Base-by-base conservation (phyloP, 2,888 invertebrate species). In the Aphodius granarius region DNA sequence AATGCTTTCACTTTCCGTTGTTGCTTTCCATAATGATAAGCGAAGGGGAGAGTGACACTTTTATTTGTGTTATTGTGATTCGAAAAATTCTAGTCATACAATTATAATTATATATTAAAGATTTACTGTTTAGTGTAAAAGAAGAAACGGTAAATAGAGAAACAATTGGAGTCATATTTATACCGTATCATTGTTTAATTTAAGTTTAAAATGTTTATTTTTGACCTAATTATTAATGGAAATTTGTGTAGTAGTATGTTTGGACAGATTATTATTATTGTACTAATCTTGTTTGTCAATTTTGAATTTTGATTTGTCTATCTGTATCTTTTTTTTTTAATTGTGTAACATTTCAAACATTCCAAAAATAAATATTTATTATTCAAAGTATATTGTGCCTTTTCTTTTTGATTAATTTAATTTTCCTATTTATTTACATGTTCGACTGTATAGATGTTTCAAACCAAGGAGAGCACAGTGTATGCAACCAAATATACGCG, bases 351-450 rank as follows among this genome's bases (percentile, higher is more conserved):
- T 68, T 75, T 85, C 85, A 85, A 86, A 86, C 86, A 87, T 87
- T 87, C 86, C 86, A 86, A 83, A 85, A 85, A 84, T 85, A 85
- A 84, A 85, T 82, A 83, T 84, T 85, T 85, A 84, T 85, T 85
- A 84, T 82, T 81, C 79, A 81, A 78, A 75, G 16, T 16, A 43
- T 76, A 63, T 66, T 43, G 62, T 75, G 74, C 75, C 68, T 75
- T 74, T 76, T 73, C 73, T 75, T 73, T 63, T 75, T 75, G 5
- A 65, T 65, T 65, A 0, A 4, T 15, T 65, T 13, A 0, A 3
- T 43, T 43, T 43, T 43, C 13, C 43, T 43, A 43, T 43, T n/a
- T n/a, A n/a, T n/a, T n/a, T n/a, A n/a, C n/a, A n/a, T n/a, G n/a
- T n/a, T n/a, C n/a, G n/a, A n/a, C n/a, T n/a, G n/a, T n/a, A n/a